A percentile compares a stretch with the other conserved stretches of the same genome.
Evolutionary conservation across 2,113 vertebrate genomes (phyloP).

Genomic region (Galeopterus variegatus): DNA sequence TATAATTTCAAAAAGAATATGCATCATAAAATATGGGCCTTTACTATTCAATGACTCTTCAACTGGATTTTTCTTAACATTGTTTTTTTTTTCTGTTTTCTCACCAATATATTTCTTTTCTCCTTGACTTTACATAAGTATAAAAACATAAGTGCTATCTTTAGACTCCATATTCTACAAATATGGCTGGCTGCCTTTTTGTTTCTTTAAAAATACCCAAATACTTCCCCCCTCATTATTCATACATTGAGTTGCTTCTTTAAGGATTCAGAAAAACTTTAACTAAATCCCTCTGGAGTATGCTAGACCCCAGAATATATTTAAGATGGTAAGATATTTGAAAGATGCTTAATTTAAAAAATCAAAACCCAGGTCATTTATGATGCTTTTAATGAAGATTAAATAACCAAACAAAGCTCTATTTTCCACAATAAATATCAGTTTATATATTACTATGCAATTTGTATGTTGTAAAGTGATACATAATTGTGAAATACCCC

Average conservation of each 20-base stretch:
- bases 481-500: not conserved
- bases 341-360: conserved; percentile 48
- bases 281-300: conserved; percentile 50
- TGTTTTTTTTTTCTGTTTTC: conserved; percentile 4
- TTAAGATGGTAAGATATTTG: conserved; percentile 42
- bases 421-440: conserved; percentile 61
- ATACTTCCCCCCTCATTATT: conserved; percentile 47
- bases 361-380: conserved; percentile 13
- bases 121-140: not conserved
- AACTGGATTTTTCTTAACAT: not conserved
- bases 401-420: conserved; percentile 57
- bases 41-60: not conserved
- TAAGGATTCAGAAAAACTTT: conserved; percentile 28
- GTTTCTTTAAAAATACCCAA: conserved; percentile 55
- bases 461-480: conserved; percentile 27
- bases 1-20: not conserved
- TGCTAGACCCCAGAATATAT: conserved; percentile 19
- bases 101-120: not conserved
- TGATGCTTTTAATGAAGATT: conserved; percentile 12
- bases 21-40: not conserved
- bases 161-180: conserved; percentile 32
- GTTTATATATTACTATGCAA: not conserved
- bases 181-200: not conserved
- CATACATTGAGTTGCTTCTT: conserved; percentile 28
- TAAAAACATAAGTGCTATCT: conserved; percentile 35